A percentile compares a stretch with the other conserved stretches of the same genome.
Conservation (phyloP, 2,888 invertebrate species). For the Thera obeliscata region DNA sequence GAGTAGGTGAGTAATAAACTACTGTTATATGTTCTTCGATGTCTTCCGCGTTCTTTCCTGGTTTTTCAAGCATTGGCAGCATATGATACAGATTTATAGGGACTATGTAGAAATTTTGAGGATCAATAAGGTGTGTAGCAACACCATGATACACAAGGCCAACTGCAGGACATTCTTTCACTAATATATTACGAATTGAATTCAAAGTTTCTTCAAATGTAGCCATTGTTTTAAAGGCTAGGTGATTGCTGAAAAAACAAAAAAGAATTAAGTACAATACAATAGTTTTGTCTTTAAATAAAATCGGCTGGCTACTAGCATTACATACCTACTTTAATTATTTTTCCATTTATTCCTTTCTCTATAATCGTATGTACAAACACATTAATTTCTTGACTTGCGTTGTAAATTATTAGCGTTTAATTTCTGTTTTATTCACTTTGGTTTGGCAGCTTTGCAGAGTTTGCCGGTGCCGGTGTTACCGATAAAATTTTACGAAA, state of each 20-base stretch:
- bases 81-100: slow-evolving; percentile 4
- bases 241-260: neutral
- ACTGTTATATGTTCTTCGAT: neutral
- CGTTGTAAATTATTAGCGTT: too few relatives aligned
- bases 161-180: neutral
- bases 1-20: slow-evolving; percentile 8
- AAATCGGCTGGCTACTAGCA: too few relatives aligned
- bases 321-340: too few relatives aligned
- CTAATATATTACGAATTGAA: neutral
- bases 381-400: too few relatives aligned
- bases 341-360: too few relatives aligned
- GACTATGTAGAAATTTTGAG: slow-evolving; percentile 20
- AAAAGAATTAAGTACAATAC: too few relatives aligned
- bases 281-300: too few relatives aligned
- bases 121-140: slow-evolving; percentile 18
- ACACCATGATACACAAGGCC: slow-evolving; percentile 9
- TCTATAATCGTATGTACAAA: too few relatives aligned
- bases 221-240: slow-evolving; percentile 2
- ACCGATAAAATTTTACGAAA: too few relatives aligned
- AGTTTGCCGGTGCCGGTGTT: too few relatives aligned
- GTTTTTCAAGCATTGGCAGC: slow-evolving; percentile 11
- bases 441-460: too few relatives aligned
- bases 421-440: too few relatives aligned
- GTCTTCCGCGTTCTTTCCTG: neutral
- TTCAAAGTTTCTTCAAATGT: slow-evolving; percentile 4